Conservation (phyloP, 2,888 invertebrate species). For the Erebia aethiops region DNA sequence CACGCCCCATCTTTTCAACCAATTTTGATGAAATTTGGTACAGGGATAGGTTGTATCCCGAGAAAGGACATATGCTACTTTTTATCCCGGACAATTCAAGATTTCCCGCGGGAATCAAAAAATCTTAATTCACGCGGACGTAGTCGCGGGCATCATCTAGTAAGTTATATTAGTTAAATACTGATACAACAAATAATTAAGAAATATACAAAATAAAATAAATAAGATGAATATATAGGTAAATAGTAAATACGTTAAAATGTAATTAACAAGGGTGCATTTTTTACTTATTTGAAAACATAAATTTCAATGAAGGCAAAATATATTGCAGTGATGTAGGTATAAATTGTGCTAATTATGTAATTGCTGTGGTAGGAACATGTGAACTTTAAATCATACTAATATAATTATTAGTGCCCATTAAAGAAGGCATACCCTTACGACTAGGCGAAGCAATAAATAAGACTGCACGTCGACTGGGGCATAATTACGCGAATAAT, state of each 20-base stretch:
- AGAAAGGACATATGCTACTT: too few relatives aligned
- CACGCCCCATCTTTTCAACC: too few relatives aligned
- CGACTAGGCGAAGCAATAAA: constrained; percentile 58
- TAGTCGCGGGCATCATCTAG: too few relatives aligned
- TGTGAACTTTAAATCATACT: constrained; percentile 54
- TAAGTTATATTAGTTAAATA: too few relatives aligned
- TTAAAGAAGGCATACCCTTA: constrained; percentile 62
- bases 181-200: too few relatives aligned
- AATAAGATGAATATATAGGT: too few relatives aligned
- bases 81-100: too few relatives aligned
- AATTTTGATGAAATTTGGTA: too few relatives aligned
- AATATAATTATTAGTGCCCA: constrained; percentile 58
- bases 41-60: too few relatives aligned
- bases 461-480: constrained; percentile 59
- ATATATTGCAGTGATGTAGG: neutral
- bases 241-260: neutral
- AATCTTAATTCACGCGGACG: too few relatives aligned
- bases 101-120: too few relatives aligned
- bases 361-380: constrained; percentile 33
- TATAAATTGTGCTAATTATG: constrained; percentile 23
- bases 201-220: too few relatives aligned
- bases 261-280: neutral
- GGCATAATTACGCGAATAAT: constrained; percentile 75
- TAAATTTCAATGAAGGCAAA: constrained; percentile 4
- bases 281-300: neutral